phyloP scores from a whole-genome alignment of 2,888 invertebrate genomes.

The Oligia strigilis region DNA sequence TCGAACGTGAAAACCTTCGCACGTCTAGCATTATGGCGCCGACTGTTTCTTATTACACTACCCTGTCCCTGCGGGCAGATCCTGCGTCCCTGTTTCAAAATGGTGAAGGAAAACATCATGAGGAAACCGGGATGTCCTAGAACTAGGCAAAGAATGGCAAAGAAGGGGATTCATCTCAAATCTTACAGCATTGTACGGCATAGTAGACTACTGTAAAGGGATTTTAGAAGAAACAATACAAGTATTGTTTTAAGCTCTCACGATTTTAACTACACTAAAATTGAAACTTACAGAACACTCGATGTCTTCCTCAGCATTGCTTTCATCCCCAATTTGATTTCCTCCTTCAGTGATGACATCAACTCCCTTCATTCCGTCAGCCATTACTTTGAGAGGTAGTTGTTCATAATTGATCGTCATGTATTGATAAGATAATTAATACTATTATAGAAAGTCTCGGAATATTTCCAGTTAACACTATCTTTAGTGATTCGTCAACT shows the following conservation, averaged over 20 bases:
- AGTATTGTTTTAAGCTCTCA: not conserved
- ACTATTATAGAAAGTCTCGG: conserved; percentile 1
- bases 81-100: no score
- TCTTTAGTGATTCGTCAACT: conserved; percentile 23
- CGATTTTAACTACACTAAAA: not conserved
- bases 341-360: not conserved
- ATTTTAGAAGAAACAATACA: not conserved
- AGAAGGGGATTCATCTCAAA: no score
- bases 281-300: not conserved
- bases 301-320: not conserved
- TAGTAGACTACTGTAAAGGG: not conserved
- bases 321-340: not conserved
- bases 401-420: conserved; percentile 16
- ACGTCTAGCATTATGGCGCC: no score
- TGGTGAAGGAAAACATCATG: no score
- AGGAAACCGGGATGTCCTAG: no score
- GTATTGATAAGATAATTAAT: conserved; percentile 36
- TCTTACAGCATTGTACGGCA: no score
- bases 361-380: not conserved
- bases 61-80: no score
- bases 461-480: conserved; percentile 26
- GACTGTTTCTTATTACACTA: no score
- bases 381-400: conserved; percentile 11
- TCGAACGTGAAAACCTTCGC: no score
- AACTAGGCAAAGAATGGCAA: no score